Base-by-base conservation (phyloP, 2,888 invertebrate species). In the Nineta flava region DNA sequence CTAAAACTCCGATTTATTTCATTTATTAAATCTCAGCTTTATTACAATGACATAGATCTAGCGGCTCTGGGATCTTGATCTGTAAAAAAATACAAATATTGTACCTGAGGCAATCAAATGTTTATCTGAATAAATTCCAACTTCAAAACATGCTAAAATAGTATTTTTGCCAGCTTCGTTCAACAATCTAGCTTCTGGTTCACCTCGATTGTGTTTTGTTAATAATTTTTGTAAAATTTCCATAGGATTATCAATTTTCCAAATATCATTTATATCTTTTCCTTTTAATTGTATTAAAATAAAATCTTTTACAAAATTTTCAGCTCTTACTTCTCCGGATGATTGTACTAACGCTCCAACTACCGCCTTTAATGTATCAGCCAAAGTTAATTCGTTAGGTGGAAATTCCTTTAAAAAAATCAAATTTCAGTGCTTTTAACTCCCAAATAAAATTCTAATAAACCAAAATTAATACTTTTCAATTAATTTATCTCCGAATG, bases 101-200 rank as follows among this genome's bases (percentile, higher is more conserved):
- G 67, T 68, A 92, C 94, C 87, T 66, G 82, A 74, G 45, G 93
- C 90, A 49, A 94, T 68, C 57, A 90, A 75, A 61, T 82, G 67
- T 66, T 83, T 84, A 57, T 91, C 77, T 7, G 78, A 73, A 66
- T 95, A 99, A 10, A 99, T 70, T 1, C 88, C 97, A 9, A 97
- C 84, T 62, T 87, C 77, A 64, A 84, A 95, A 50, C 84, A 79
- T 0, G 93, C 82, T 32, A 92, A 69, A 32, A 96, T 71, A 0
- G 95, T 91, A 57, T 81, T 83, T 44, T 70, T 73, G 6, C 87
- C 96, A 2, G 81, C 73, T 54, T 87, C 77, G 6, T 82, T 82
- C 45, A 96, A 77, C 2, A 97, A 62, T 54, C 96, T 75, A 0
- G 92, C 81, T 63, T 95, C 94, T 2, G 81, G 72, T 16, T 66